Percentiles rank a stretch among this genome's conserved stretches.
These are phyloP conservation scores for Thalassarche chlororhynchos DNA, from an alignment of 2,113 vertebrate species.

Conservation along the genomic window DNA sequence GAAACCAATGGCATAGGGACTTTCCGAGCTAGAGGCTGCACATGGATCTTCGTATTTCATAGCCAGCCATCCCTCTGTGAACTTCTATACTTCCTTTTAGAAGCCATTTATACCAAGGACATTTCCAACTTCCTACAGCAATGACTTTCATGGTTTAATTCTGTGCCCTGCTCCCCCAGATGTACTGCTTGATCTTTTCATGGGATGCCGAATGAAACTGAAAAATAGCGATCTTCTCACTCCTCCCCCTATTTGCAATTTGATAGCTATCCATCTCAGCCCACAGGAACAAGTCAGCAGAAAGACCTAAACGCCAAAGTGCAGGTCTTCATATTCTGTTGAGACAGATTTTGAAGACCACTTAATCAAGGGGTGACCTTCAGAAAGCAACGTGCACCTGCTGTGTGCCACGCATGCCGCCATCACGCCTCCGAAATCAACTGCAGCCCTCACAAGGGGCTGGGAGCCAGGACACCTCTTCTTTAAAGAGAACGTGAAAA, in stretches of 20 bases:
- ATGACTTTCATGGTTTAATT: neutral
- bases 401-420: neutral
- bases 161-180: neutral
- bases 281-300: neutral
- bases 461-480: slow-evolving; percentile 34
- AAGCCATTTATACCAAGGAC: neutral
- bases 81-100: neutral
- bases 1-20: neutral
- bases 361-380: neutral
- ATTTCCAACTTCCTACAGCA: neutral
- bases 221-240: neutral
- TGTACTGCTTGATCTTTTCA: neutral
- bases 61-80: neutral
- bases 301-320: neutral
- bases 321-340: neutral
- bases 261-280: neutral
- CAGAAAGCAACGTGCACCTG: neutral
- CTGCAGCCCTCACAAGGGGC: neutral
- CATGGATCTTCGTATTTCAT: neutral
- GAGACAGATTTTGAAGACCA: neutral
- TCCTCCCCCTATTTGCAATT: neutral
- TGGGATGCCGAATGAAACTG: neutral
- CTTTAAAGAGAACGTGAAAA: slow-evolving; percentile 37
- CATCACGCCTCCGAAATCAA: neutral
- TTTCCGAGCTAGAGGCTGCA: neutral